Base-by-base conservation (phyloP, 2,888 invertebrate species). In the Drosophila mettleri region DNA sequence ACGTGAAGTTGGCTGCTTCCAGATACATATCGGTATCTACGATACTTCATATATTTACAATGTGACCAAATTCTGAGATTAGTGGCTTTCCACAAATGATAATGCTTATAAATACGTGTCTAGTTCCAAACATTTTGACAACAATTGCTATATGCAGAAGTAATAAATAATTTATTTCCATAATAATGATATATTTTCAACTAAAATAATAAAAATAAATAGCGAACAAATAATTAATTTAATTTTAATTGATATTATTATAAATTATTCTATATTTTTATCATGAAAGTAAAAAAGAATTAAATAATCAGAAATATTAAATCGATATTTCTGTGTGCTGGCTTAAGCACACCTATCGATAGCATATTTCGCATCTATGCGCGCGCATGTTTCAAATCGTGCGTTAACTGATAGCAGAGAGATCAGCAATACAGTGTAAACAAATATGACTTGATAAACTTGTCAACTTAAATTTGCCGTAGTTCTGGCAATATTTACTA, bases 311-410 rank as follows among this genome's bases (percentile, higher is more conserved):
- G 5, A 39, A 20, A 12, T 38, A n/a, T n/a, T n/a, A 3, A 16
- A 16, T 16, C n/a, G 9, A 43, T 43, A 43, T n/a, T n/a, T 24
- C n/a, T 9, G n/a, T 39, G 36, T 3, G 7, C 8, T 22, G 0
- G 2, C 2, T 10, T 38, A 14, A 4, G 0, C 8, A n/a, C 20
- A 24, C 22, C 24, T 24, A 43, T 43, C 43, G 43, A 43, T 43
- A n/a, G 5, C 2, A n/a, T n/a, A n/a, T n/a, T n/a, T n/a, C n/a
- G n/a, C 1, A 24, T n/a, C 9, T 0, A 1, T 14, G 24, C 38
- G 64, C 78, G 78, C 69, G 53, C 22, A 31, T 9, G 55, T 78
- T 75, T 7, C 45, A 78, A 69, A 8, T n/a, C 8, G 7, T n/a
- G 0, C 4, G 2, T 8, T 7, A 3, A 12, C 24, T 29, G 38